phyloP scores from a whole-genome alignment of 2,113 vertebrate genomes.

The Tonatia bakeri region DNA sequence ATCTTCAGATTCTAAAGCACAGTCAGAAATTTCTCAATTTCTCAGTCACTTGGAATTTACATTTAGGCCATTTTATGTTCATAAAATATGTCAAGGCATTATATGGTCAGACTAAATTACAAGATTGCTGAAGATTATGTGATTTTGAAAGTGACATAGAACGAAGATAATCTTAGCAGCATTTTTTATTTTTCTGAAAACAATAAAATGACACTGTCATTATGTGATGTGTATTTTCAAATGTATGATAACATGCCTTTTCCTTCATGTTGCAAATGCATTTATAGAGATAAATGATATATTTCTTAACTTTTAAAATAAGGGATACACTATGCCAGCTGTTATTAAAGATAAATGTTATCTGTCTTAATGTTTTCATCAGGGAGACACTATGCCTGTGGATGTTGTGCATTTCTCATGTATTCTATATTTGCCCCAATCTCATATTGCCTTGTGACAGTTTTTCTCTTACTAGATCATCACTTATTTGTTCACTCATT shows the following conservation, averaged over 20 bases:
- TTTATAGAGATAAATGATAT: neutral
- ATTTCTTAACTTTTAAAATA: neutral
- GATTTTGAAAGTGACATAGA: neutral
- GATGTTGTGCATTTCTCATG: neutral
- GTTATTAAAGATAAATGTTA: neutral
- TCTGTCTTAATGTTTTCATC: neutral
- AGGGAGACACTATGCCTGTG: neutral
- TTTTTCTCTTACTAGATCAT: neutral
- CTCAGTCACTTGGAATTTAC: neutral
- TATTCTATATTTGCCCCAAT: neutral
- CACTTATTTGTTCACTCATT: neutral
- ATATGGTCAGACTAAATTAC: neutral
- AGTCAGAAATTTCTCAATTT: neutral
- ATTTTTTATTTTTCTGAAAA: conserved; percentile 1
- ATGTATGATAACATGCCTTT: neutral
- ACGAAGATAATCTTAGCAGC: neutral
- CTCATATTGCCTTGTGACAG: neutral
- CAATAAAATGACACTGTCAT: neutral
- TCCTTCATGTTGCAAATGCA: neutral
- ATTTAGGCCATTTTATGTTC: neutral
- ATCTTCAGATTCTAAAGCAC: neutral
- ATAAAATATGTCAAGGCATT: neutral
- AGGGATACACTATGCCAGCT: neutral
- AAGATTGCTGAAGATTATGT: neutral
- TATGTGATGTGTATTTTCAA: neutral